These are phyloP conservation scores for Margaritifera margaritifera DNA, from an alignment of 2,888 invertebrate genomes.

Conservation along the genomic window DNA sequence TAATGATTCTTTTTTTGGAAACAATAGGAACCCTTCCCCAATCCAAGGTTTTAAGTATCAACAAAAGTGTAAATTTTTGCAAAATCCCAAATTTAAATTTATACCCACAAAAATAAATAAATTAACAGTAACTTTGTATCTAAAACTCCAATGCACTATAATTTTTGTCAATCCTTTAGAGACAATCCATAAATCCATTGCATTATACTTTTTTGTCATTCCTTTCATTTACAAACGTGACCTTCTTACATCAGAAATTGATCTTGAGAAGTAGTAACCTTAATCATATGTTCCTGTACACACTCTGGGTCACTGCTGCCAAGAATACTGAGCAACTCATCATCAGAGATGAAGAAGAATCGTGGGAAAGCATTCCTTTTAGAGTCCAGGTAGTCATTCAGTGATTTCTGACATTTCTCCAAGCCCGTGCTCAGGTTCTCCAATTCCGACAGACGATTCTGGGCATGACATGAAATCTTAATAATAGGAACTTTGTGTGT, in stretches of 20 bases:
- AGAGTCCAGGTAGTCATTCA: slow-evolving; percentile 90
- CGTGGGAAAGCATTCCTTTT: slow-evolving; percentile 91
- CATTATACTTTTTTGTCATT: no score
- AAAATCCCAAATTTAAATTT: no score
- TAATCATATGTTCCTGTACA: slow-evolving; percentile 94
- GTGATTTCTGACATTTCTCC: slow-evolving; percentile 91
- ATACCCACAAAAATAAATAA: no score
- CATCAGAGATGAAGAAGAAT: slow-evolving; percentile 95
- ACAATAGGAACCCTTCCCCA: no score
- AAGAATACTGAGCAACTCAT: slow-evolving; percentile 90
- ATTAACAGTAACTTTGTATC: no score
- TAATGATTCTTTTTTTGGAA: no score
- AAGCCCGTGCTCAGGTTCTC: slow-evolving; percentile 82
- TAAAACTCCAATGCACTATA: no score
- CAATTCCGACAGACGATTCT: slow-evolving; percentile 85
- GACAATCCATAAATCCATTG: no score
- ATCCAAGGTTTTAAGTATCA: no score
- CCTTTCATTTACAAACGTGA: background rate
- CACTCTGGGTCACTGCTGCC: slow-evolving; percentile 88
- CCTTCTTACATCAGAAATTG: background rate
- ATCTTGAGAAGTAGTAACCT: slow-evolving; percentile 76
- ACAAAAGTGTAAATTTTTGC: no score
- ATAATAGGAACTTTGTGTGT: slow-evolving; percentile 87
- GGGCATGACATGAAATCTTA: slow-evolving; percentile 83
- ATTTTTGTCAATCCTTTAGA: no score